These are phyloP conservation scores for Synergus japonicus DNA, from an alignment of 2,888 invertebrate genomes.

Conservation along the genomic window DNA sequence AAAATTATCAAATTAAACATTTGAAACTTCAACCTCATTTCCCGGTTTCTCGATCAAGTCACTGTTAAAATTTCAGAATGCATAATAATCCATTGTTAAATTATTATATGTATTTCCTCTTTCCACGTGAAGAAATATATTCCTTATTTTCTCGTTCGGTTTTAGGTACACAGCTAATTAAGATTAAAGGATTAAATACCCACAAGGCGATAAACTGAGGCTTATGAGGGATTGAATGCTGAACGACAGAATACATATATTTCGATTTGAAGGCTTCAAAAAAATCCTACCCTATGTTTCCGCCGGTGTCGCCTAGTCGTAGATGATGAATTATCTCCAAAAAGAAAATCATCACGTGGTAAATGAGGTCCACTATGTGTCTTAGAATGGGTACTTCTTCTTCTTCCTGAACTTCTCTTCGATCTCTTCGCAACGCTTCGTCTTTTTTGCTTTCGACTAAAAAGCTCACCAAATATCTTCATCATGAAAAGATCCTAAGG, in stretches of 20 bases:
- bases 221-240: not conserved
- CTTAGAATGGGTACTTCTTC: conserved; percentile 52
- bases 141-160: not conserved
- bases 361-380: conserved; percentile 58
- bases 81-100: no score
- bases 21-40: no score
- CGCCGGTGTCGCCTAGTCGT: conserved; percentile 61
- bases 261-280: not conserved
- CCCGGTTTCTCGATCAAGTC: no score
- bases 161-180: not conserved
- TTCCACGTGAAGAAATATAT: not conserved
- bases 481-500: conserved; percentile 44
- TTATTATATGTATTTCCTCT: no score
- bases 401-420: conserved; percentile 45
- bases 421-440: conserved; percentile 44
- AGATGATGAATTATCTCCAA: conserved; percentile 56
- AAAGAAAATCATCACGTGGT: conserved; percentile 65
- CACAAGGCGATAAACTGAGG: not conserved
- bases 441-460: conserved; percentile 56
- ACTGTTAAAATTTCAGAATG: no score
- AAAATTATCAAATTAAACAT: no score
- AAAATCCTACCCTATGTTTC: conserved; percentile 63
- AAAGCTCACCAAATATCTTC: conserved; percentile 64
- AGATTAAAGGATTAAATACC: not conserved
- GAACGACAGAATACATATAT: not conserved